A percentile compares a stretch with the other conserved stretches of the same genome.
Conservation (phyloP, 2,888 invertebrate genomes). For the Zootermopsis nevadensis region DNA sequence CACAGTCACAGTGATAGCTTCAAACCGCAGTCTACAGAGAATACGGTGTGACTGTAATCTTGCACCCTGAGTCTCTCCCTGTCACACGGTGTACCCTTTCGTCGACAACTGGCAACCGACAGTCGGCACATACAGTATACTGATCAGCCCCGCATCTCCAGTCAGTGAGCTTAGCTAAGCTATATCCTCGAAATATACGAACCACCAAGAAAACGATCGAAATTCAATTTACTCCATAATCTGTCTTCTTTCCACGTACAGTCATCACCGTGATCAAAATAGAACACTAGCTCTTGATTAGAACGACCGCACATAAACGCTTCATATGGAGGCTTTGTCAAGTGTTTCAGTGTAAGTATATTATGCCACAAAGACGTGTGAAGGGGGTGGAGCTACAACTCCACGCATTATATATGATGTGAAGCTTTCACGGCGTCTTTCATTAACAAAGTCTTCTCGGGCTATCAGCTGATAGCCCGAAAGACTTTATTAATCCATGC, state of each 20-base stretch:
- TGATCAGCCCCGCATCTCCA: slow-evolving; percentile 15
- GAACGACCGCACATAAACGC: not conserved
- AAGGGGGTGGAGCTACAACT: too few relatives aligned
- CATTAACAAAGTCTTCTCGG: too few relatives aligned
- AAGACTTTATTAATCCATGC: too few relatives aligned
- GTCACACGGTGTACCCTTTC: not conserved
- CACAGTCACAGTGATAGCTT: too few relatives aligned
- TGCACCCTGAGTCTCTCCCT: too few relatives aligned
- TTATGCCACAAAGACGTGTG: too few relatives aligned
- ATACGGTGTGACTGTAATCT: too few relatives aligned
- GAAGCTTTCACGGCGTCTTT: too few relatives aligned
- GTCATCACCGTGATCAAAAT: slow-evolving; percentile 12
- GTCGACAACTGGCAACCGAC: not conserved
- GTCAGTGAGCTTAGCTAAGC: slow-evolving; percentile 35
- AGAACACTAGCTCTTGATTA: not conserved
- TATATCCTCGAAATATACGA: slow-evolving; percentile 43
- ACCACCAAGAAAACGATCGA: slow-evolving; percentile 49
- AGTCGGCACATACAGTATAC: not conserved
- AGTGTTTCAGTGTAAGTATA: too few relatives aligned
- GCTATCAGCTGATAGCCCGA: too few relatives aligned
- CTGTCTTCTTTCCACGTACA: slow-evolving; percentile 50
- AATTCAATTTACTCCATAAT: slow-evolving; percentile 53
- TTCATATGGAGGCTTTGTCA: not conserved
- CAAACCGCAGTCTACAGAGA: too few relatives aligned
- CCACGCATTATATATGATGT: too few relatives aligned